phyloP scores from a whole-genome alignment of 53 echinoderm and acorn worm genomes.

The Zoroaster sp. region DNA sequence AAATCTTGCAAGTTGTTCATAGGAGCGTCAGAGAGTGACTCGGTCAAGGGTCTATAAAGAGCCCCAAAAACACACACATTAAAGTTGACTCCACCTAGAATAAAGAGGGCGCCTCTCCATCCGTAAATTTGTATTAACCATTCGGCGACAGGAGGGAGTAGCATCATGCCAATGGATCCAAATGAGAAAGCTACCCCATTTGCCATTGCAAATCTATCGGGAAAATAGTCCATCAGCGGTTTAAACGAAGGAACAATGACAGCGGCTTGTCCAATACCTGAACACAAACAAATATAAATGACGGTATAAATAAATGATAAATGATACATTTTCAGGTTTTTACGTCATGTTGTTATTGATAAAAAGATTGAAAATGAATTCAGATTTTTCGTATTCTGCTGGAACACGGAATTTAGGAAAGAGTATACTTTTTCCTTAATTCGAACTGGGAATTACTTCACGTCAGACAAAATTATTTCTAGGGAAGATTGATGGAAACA shows the following conservation, averaged over 20 bases:
- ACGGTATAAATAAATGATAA: background rate
- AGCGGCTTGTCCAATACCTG: background rate
- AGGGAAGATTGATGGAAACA: too few species aligned
- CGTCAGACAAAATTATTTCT: too few species aligned
- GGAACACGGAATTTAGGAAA: too few species aligned
- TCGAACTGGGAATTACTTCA: too few species aligned
- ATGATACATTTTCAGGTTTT: too few species aligned
- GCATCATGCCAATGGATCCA: slow-evolving; percentile 25
- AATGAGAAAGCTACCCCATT: background rate
- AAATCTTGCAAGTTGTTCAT: background rate
- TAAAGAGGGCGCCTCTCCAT: slow-evolving; percentile 33
- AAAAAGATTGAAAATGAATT: too few species aligned
- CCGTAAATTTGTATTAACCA: slow-evolving; percentile 1
- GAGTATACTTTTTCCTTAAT: too few species aligned
- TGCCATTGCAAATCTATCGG: slow-evolving; percentile 11
- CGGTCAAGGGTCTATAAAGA: background rate
- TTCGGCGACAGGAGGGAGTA: slow-evolving; percentile 3
- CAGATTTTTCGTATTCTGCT: background rate
- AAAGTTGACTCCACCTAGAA: slow-evolving; percentile 8
- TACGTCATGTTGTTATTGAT: background rate
- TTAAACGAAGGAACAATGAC: background rate
- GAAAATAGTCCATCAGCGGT: slow-evolving; percentile 36
- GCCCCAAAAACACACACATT: background rate
- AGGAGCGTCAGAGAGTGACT: background rate
- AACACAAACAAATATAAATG: background rate